Conservation (phyloP, 2,113 vertebrate species). For the Phyllopteryx taeniolatus region DNA sequence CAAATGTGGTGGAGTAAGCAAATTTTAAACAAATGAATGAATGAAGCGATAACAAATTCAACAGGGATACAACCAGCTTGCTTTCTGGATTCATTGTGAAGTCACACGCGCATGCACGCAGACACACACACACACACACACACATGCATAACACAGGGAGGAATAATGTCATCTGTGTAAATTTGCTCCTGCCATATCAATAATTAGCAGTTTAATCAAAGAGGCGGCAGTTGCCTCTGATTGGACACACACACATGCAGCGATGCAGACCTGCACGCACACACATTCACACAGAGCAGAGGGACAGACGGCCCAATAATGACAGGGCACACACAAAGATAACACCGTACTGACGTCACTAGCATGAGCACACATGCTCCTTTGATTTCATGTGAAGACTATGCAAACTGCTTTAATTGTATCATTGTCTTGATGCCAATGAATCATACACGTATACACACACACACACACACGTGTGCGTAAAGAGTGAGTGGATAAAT, state of each 20-base stretch:
- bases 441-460: not conserved
- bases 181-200: conserved; percentile 34
- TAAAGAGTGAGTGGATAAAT: conserved; percentile 12
- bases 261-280: not conserved
- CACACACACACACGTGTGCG: too few relatives aligned
- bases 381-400: conserved; percentile 33
- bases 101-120: not conserved
- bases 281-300: not conserved
- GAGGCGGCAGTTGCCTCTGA: conserved; percentile 34
- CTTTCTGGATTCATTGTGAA: not conserved
- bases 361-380: conserved; percentile 6
- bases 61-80: not conserved
- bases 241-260: conserved; percentile 3
- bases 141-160: not conserved
- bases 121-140: not conserved
- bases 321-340: conserved; percentile 38
- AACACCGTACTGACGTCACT: conserved; percentile 37
- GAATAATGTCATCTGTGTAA: conserved; percentile 30
- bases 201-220: conserved; percentile 54
- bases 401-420: conserved; percentile 11
- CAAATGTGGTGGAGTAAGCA: not conserved
- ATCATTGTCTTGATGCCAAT: conserved; percentile 1
- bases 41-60: not conserved
- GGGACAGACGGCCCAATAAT: conserved; percentile 37
- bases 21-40: not conserved